Percentiles rank a stretch among this genome's conserved stretches.
Evolutionary conservation across 2,888 invertebrate species (phyloP).

Genomic region (Podabrus alpinus): DNA sequence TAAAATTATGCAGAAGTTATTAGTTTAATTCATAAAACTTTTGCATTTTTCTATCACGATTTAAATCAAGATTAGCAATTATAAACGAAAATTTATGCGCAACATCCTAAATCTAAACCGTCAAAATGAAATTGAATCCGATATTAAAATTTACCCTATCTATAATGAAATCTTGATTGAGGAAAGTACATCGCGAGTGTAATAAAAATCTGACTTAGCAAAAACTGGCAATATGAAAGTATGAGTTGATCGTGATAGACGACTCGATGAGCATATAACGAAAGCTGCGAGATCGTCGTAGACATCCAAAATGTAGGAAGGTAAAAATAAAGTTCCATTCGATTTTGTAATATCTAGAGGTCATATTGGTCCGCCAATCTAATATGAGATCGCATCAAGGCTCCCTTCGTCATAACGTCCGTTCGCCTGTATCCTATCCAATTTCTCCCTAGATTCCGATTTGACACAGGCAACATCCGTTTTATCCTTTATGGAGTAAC

Average conservation of each 20-base stretch:
- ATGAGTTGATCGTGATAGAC: slow-evolving; percentile 29
- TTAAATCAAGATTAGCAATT: slow-evolving; percentile 42
- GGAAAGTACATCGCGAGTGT: slow-evolving; percentile 51
- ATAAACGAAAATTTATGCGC: slow-evolving; percentile 45
- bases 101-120: slow-evolving; percentile 43
- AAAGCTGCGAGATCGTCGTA: slow-evolving; percentile 13
- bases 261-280: slow-evolving; percentile 14
- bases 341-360: slow-evolving; percentile 29
- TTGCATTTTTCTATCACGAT: slow-evolving; percentile 26
- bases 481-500: slow-evolving; percentile 29
- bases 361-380: slow-evolving; percentile 39
- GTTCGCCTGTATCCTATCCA: slow-evolving; percentile 32
- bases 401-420: slow-evolving; percentile 31
- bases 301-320: slow-evolving; percentile 11
- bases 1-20: neutral
- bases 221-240: slow-evolving; percentile 39
- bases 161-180: slow-evolving; percentile 58
- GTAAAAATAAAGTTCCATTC: slow-evolving; percentile 29
- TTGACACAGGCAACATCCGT: slow-evolving; percentile 36
- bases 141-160: slow-evolving; percentile 56
- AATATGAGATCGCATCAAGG: slow-evolving; percentile 35
- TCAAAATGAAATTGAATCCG: slow-evolving; percentile 53
- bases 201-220: slow-evolving; percentile 54
- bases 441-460: slow-evolving; percentile 35
- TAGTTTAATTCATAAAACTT: neutral